Evolutionary conservation across 1,140 invertebrate species (phyloP).

Genomic region (Calosoma granatense): DNA sequence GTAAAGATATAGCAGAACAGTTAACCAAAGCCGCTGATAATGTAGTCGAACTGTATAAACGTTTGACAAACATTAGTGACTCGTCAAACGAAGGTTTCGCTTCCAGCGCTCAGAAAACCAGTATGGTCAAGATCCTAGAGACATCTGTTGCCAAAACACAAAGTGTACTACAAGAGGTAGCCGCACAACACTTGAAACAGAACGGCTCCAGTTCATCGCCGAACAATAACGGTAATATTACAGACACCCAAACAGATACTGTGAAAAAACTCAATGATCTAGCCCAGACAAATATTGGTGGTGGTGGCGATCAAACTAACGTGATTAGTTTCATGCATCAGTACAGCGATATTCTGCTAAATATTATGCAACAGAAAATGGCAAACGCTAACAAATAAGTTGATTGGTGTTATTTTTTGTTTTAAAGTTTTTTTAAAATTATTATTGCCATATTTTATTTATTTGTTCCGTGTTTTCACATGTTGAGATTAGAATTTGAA

Average conservation of each 20-base stretch:
- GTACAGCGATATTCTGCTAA: conserved; percentile 50
- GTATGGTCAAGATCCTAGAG: conserved; percentile 40
- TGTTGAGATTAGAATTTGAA: neutral
- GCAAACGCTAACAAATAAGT: conserved; percentile 25
- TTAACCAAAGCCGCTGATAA: conserved; percentile 51
- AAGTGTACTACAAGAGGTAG: conserved; percentile 37
- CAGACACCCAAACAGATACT: conserved; percentile 31
- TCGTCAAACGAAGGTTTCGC: conserved; percentile 33
- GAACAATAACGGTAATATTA: conserved; percentile 26
- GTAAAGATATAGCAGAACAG: conserved; percentile 51
- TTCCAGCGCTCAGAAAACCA: conserved; percentile 29
- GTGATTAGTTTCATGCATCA: conserved; percentile 53
- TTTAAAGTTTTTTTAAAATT: neutral
- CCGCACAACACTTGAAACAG: conserved; percentile 27
- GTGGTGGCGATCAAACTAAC: conserved; percentile 38
- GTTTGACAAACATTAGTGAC: conserved; percentile 31
- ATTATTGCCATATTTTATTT: neutral
- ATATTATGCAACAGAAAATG: conserved; percentile 52
- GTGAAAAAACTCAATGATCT: conserved; percentile 32
- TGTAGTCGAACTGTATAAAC: conserved; percentile 53
- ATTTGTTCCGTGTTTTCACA: neutral
- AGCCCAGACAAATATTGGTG: conserved; percentile 30
- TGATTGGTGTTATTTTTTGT: neutral
- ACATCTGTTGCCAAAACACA: conserved; percentile 43
- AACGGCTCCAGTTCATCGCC: neutral